Evolutionary conservation across 2,888 invertebrate genomes (phyloP), one percentile per base, ranked within the genome.

Genomic region (Hymenopus coronatus): DNA sequence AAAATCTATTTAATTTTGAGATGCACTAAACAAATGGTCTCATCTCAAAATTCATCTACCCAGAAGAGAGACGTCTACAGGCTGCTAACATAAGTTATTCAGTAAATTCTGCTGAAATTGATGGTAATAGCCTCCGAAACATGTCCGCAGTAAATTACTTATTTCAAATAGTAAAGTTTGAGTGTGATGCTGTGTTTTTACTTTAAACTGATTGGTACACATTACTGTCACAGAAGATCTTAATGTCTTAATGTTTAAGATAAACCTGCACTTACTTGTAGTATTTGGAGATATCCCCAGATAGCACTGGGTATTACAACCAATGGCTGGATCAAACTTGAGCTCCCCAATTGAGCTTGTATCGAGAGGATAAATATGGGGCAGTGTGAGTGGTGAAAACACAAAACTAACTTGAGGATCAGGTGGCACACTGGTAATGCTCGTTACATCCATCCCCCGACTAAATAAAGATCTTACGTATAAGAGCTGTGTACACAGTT

Each of bases 381-480:
- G 88, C 92, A 93, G 91, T n/a, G 28, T n/a, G 25, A 81, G 7
- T 28, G 54, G 14, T n/a, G 28, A 15, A 20, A 92, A 94, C 92
- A 93, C 92, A 91, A 94, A 95, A 90, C 94, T 94, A 70, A 97
- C 94, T 82, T 96, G 94, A n/a, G 94, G 92, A 93, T 96, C 96
- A 40, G 94, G 94, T 14, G 95, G 94, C 92, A 95, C 92, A 94
- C 89, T 93, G 93, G 95, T 93, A 83, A 97, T 95, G 90, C 94
- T 93, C 89, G 95, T 95, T 85, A 98, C 96, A 91, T 96, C 95
- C 97, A 99, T 97, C 88, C 96, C 95, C 91, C 96, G 95, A 91
- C 96, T 94, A 94, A 98, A 98, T 8, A 96, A 96, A 91, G 97
- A 98, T 92, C 97, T 96, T 90, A 98, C 95, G 92, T 96, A 95